Evolutionary conservation across 2,797 vertebrate genomes (phyloP).

Genomic region (Petrocephalus sullivani): DNA sequence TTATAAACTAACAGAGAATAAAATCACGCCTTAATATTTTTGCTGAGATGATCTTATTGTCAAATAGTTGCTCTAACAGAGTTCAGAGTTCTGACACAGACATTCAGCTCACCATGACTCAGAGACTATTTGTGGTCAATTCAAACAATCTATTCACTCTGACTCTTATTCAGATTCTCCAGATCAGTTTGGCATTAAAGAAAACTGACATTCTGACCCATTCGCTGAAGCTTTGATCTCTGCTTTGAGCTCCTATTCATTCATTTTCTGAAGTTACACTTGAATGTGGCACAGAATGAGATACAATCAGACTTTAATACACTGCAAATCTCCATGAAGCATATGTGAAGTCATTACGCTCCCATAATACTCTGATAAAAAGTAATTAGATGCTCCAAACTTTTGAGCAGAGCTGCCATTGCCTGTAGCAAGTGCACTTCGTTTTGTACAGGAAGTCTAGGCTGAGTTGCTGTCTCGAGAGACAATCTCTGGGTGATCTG

Average conservation of each 20-base stretch:
- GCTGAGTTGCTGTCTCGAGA: neutral
- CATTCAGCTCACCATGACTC: neutral
- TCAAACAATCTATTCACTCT: neutral
- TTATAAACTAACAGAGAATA: neutral
- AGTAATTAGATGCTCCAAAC: conserved; percentile 8
- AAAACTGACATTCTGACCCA: neutral
- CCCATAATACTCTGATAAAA: conserved; percentile 2
- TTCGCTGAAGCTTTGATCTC: neutral
- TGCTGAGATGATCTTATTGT: neutral
- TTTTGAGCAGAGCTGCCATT: neutral
- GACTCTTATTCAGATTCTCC: neutral
- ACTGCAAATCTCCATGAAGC: neutral
- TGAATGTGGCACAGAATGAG: neutral
- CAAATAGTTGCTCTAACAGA: neutral
- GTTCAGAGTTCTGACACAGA: neutral
- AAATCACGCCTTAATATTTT: neutral
- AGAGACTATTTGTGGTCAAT: neutral
- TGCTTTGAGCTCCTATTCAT: neutral
- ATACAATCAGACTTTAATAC: neutral
- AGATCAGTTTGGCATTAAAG: neutral
- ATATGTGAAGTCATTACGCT: neutral
- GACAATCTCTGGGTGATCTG: neutral
- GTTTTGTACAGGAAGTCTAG: neutral
- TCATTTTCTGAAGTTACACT: neutral
- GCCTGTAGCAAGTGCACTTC: neutral